phyloP scores from a whole-genome alignment of 1,140 invertebrate genomes.

The Zaprionus vittiger region DNA sequence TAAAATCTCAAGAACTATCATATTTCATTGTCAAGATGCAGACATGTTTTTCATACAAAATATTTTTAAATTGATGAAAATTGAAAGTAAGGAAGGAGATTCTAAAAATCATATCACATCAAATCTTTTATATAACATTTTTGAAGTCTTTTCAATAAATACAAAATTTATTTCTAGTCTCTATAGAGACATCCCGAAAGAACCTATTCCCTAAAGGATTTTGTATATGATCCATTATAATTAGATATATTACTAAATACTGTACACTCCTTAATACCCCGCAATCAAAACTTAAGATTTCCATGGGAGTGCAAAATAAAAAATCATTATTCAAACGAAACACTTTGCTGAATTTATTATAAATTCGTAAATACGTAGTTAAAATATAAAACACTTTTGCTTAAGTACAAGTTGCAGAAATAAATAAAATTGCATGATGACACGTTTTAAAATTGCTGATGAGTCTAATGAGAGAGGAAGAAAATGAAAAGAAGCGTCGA shows the following conservation, averaged over 20 bases:
- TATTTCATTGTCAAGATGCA: no score
- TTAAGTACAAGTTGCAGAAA: conserved; percentile 30
- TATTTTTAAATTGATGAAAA: background rate
- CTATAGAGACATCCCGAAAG: no score
- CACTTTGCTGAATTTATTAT: conserved; percentile 62
- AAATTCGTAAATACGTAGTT: conserved; percentile 67
- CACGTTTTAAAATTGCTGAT: conserved; percentile 17
- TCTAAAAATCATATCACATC: no score
- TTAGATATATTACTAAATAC: no score
- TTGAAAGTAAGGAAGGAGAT: background rate
- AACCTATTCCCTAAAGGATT: no score
- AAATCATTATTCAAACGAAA: conserved; percentile 41
- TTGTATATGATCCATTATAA: no score
- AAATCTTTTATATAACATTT: no score
- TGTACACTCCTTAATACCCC: no score
- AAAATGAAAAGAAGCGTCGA: conserved; percentile 10
- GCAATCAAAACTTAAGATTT: background rate
- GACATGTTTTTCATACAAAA: background rate
- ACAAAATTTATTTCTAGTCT: no score
- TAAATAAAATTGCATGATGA: conserved; percentile 49
- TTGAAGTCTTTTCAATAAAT: no score
- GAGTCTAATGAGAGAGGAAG: conserved; percentile 1
- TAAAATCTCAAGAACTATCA: no score
- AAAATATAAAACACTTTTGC: conserved; percentile 40
- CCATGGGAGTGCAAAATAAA: background rate